Evolutionary conservation across 2,888 invertebrate species (phyloP).

Genomic region (Adelognathus sp.): DNA sequence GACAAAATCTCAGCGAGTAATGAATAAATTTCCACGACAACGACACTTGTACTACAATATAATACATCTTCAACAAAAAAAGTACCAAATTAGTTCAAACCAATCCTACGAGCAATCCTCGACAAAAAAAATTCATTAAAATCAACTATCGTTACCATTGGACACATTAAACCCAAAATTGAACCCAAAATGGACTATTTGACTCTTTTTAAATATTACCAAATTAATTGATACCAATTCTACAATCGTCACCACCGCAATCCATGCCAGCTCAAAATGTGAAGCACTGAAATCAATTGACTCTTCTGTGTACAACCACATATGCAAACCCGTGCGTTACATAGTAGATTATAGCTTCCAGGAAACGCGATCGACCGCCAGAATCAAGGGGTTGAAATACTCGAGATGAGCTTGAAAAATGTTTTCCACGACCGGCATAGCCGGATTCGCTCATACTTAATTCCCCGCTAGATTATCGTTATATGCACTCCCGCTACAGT

Average conservation of each 20-base stretch:
- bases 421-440: slow-evolving; percentile 10
- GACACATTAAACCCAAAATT: no score
- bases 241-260: neutral
- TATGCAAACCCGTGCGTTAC: slow-evolving; percentile 27
- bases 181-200: neutral
- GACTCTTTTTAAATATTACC: neutral
- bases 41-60: no score
- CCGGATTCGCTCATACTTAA: slow-evolving; percentile 50
- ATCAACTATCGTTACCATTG: no score
- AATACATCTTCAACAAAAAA: no score
- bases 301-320: slow-evolving; percentile 4
- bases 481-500: neutral
- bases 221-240: no score
- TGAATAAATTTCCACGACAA: no score
- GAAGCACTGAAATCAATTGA: slow-evolving; percentile 24
- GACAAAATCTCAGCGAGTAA: no score
- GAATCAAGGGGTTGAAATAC: slow-evolving; percentile 44
- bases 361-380: slow-evolving; percentile 51
- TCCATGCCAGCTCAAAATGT: neutral
- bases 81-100: no score
- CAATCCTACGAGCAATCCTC: no score
- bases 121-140: no score
- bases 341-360: slow-evolving; percentile 45
- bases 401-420: slow-evolving; percentile 13
- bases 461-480: slow-evolving; percentile 52